Evolutionary conservation across 2,113 vertebrate species (phyloP).

Genomic region (Alethe castanea): DNA sequence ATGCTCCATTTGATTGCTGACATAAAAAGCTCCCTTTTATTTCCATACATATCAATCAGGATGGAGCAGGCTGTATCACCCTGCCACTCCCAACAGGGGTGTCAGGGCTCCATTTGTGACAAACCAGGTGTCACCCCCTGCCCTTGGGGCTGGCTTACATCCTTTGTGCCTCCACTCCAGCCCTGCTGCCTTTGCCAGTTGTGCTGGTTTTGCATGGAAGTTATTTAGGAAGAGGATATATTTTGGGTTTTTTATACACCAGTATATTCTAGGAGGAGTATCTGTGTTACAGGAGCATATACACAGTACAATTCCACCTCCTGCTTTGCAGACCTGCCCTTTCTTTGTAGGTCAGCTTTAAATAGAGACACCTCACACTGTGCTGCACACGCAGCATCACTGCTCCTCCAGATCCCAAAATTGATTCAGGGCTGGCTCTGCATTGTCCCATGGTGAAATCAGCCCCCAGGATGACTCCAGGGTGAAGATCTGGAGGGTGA

Average conservation of each 20-base stretch:
- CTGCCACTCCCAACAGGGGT: neutral
- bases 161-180: neutral
- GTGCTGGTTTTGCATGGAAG: too few species aligned
- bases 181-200: neutral
- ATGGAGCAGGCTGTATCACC: neutral
- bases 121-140: neutral
- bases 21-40: neutral
- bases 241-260: too few species aligned
- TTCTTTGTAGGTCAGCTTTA: neutral
- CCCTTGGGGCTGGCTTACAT: neutral
- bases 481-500: neutral
- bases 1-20: neutral
- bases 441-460: neutral
- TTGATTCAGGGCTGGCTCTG: neutral
- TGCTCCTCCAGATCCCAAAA: neutral
- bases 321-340: neutral
- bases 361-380: accelerated
- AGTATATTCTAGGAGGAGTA: neutral
- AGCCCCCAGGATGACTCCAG: neutral
- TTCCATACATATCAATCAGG: neutral
- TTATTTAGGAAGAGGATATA: too few species aligned
- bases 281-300: neutral
- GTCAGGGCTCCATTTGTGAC: neutral
- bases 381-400: neutral
- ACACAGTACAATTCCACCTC: too few species aligned